Percentiles rank a stretch among this genome's conserved stretches.
phyloP scores from a whole-genome alignment of 2,797 vertebrate species.

The Miichthys miiuy region DNA sequence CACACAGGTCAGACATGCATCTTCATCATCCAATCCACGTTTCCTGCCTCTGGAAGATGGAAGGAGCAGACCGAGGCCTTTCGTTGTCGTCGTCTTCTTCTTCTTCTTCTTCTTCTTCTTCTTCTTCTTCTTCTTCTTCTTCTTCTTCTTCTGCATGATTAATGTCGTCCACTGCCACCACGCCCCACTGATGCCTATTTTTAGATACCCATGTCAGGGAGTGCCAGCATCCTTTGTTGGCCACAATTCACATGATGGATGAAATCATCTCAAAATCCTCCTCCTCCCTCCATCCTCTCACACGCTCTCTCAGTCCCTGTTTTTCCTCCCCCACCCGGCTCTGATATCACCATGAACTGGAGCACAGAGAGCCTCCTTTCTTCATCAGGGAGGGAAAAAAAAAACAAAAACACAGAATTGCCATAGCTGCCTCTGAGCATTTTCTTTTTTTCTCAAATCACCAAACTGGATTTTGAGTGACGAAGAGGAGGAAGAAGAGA shows the following conservation, averaged over 20 bases:
- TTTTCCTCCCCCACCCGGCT: background rate
- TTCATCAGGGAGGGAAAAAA: conserved; percentile 55
- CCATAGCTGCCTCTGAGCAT: background rate
- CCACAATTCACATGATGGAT: conserved; percentile 69
- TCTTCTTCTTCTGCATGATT: conserved; percentile 55
- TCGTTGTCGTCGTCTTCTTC: too few species aligned
- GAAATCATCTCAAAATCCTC: conserved; percentile 63
- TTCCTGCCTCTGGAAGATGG: background rate
- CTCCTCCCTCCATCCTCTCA: conserved; percentile 18
- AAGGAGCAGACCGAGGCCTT: background rate
- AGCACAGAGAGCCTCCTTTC: conserved; percentile 77
- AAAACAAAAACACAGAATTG: conserved; percentile 25
- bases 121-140: conserved; percentile 14
- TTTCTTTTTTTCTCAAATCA: conserved; percentile 1
- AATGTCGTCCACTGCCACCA: conserved; percentile 52
- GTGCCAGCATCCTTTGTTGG: conserved; percentile 60
- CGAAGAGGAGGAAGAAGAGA: conserved; percentile 1
- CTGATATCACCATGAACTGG: conserved; percentile 70
- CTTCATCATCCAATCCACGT: background rate
- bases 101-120: conserved; percentile 33
- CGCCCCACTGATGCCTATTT: conserved; percentile 58
- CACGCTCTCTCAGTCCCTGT: background rate
- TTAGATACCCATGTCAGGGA: conserved; percentile 59
- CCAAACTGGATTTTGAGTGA: conserved; percentile 22
- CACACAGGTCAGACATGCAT: background rate